Evolutionary conservation across 2,797 vertebrate genomes (phyloP).

Genomic region (Anableps anableps): DNA sequence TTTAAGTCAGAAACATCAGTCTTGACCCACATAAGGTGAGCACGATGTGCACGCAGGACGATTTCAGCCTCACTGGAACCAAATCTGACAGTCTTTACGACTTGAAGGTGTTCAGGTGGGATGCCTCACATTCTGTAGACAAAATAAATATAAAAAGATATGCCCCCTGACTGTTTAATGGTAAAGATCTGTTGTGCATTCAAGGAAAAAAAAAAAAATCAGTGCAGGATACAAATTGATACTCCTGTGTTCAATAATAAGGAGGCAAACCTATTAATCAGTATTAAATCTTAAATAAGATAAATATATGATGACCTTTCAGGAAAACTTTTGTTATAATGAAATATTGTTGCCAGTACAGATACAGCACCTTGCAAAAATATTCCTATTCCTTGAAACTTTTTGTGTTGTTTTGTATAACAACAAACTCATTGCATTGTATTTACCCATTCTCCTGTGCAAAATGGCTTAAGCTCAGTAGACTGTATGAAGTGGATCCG

Average conservation of each 20-base stretch:
- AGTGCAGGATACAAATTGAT: conserved; percentile 13
- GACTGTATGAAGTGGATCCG: not conserved
- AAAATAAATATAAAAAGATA: not conserved
- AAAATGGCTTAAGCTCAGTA: not conserved
- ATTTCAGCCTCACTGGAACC: conserved; percentile 26
- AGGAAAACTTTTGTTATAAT: not conserved
- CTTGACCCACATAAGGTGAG: conserved; percentile 73
- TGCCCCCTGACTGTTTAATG: not conserved
- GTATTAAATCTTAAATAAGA: not conserved
- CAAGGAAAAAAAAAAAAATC: conserved; percentile 33
- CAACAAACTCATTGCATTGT: not conserved
- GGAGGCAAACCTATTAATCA: not conserved
- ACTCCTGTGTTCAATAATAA: not conserved
- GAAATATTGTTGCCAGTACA: not conserved
- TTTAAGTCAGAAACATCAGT: conserved; percentile 67
- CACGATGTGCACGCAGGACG: conserved; percentile 44
- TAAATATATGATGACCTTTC: not conserved
- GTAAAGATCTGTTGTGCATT: conserved; percentile 3
- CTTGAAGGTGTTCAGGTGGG: conserved; percentile 9
- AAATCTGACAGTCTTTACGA: conserved; percentile 8
- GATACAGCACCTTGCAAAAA: not conserved
- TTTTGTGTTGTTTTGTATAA: not conserved
- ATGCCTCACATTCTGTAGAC: conserved; percentile 4
- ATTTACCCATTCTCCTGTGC: not conserved
- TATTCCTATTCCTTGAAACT: not conserved